phyloP scores from a whole-genome alignment of 2,797 vertebrate species.

The Myoxocephalus aenaeus region DNA sequence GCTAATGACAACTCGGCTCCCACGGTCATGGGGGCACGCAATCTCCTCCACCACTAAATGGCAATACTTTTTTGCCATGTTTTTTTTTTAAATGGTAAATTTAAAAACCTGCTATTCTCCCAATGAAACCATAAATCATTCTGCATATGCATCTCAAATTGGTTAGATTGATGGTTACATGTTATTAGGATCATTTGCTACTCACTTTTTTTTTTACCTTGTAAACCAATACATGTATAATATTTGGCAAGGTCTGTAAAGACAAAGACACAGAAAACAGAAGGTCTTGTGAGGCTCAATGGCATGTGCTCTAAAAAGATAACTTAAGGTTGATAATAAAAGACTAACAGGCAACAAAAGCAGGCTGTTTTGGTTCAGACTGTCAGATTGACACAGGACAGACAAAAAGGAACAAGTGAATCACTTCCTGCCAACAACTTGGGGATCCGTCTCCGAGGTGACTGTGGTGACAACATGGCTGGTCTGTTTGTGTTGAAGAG shows the following conservation, averaged over 20 bases:
- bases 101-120: background rate
- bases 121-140: background rate
- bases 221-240: background rate
- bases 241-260: background rate
- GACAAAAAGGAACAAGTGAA: constrained; percentile 54
- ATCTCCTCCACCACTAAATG: background rate
- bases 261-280: constrained; percentile 1
- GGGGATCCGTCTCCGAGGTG: constrained; percentile 39
- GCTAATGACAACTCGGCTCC: background rate
- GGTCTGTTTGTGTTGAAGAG: constrained; percentile 28
- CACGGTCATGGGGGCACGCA: rapidly evolving
- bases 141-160: background rate
- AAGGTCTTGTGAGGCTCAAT: background rate
- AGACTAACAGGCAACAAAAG: constrained; percentile 44
- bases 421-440: constrained; percentile 58
- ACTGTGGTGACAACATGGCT: constrained; percentile 32
- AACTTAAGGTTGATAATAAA: constrained; percentile 27
- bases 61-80: too few species aligned
- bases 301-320: constrained; percentile 37
- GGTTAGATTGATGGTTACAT: background rate
- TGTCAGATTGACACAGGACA: constrained; percentile 55
- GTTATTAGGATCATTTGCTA: background rate
- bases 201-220: background rate
- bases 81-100: background rate
- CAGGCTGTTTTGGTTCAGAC: constrained; percentile 28